Percentiles rank a stretch among this genome's conserved stretches.
Evolutionary conservation across 2,113 vertebrate species (phyloP).

Genomic region (Numenius arquata): DNA sequence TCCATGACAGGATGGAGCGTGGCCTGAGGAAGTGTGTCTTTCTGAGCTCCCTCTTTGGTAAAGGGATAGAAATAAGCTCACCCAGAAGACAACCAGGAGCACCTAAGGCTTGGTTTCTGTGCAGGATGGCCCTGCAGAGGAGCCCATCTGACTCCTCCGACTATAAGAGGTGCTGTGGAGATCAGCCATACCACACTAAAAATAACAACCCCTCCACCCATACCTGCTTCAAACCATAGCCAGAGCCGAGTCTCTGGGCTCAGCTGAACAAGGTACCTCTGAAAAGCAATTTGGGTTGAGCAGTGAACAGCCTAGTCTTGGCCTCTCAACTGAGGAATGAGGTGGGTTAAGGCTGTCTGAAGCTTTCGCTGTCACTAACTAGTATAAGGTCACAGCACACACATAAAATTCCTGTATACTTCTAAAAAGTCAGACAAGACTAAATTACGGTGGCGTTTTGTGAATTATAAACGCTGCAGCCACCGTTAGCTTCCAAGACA

Average conservation of each 20-base stretch:
- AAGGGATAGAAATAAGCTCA: background rate
- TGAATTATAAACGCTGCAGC: background rate
- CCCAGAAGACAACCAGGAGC: background rate
- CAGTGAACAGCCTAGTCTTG: background rate
- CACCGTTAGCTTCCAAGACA: background rate
- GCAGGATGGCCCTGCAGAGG: background rate
- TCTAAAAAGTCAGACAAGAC: background rate
- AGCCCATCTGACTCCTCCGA: background rate
- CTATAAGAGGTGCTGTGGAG: background rate
- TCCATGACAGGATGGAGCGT: accelerated
- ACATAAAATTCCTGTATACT: background rate
- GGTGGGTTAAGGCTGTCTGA: background rate
- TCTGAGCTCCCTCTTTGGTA: background rate
- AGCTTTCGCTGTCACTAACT: background rate
- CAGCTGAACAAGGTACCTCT: background rate
- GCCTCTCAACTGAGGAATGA: background rate
- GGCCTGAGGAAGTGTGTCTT: background rate
- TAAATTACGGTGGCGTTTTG: background rate
- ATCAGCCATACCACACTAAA: background rate
- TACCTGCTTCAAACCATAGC: background rate
- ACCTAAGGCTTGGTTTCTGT: background rate
- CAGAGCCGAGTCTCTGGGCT: background rate
- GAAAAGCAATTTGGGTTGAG: background rate
- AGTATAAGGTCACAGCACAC: background rate
- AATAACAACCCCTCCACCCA: background rate